phyloP scores from a whole-genome alignment of 2,113 vertebrate species.

The Centropus unirufus region DNA sequence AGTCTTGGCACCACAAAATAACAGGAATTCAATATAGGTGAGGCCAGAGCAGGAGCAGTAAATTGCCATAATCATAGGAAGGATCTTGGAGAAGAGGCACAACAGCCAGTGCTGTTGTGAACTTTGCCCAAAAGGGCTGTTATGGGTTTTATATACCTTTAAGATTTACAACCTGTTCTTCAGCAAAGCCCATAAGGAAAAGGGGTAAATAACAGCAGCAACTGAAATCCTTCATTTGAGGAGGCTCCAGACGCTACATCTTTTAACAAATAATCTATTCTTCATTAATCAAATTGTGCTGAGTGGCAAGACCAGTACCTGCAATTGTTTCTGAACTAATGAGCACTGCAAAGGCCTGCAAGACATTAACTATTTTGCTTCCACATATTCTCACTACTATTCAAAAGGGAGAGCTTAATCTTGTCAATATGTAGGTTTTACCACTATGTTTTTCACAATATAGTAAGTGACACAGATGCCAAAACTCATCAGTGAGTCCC shows the following conservation, averaged over 20 bases:
- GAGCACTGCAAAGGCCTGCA: background rate
- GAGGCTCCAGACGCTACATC: background rate
- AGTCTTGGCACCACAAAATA: background rate
- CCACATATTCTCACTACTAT: background rate
- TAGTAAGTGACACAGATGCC: background rate
- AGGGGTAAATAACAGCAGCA: background rate
- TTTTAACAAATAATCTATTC: background rate
- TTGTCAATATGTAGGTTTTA: background rate
- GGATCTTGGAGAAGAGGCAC: rapidly evolving
- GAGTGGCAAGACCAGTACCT: background rate
- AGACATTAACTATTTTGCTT: background rate
- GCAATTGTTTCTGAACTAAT: background rate
- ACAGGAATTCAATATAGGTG: background rate
- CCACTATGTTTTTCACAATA: background rate
- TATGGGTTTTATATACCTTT: background rate
- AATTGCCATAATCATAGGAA: background rate
- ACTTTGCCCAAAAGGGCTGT: no score
- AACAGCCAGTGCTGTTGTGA: background rate
- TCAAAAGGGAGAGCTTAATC: background rate
- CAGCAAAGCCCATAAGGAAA: background rate
- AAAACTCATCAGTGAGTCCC: background rate
- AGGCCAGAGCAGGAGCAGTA: background rate
- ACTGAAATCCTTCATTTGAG: background rate
- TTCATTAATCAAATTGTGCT: background rate
- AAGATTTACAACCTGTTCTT: background rate